Evolutionary conservation across 2,113 vertebrate genomes (phyloP), one percentile per base, ranked within the genome.

Genomic region (Hippocampus guttulatus): DNA sequence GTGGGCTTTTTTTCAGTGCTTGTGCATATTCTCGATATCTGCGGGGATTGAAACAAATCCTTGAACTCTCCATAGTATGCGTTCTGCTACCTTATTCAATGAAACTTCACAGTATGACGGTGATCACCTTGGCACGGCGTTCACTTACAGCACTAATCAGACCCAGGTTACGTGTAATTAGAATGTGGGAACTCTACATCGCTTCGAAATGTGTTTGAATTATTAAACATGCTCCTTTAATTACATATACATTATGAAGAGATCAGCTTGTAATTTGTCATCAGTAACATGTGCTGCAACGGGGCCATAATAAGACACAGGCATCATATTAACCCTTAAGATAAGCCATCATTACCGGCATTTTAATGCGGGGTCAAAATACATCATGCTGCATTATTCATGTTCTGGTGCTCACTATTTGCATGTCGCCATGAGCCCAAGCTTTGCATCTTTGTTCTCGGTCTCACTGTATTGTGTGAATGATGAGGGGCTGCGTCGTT

Each of bases 401-500:
- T 52, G 6, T 69, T 5, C 68, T 30, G 68, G 51, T 55, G 55
- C 64, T 51, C 0, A 1, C 63, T 4, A 20, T 61, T 33, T 18
- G 58, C 27, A 33, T 33, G 58, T 33, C 7, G 52, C 67, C 71
- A 45, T 74, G 21, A 68, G 33, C 70, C 49, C 14, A 66, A 38
- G 49, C 33, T 58, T 68, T 41, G 27, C 49, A 71, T 74, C n/a
- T 14, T 70, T n/a, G 54, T 20, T 72, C 63, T 60, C 49, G 25
- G 11, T 49, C 45, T 45, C 11, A 2, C 30, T 64, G n/a, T 80
- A 68, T 55, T 54, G 75, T 71, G 77, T 68, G 72, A 71, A 64
- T 66, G 68, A 69, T 77, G 69, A 57, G 41, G 57, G 45, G 68
- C 49, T 51, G 69, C 68, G 67, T 51, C 54, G 21, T 84, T 86